A percentile compares a stretch with the other conserved stretches of the same genome.
phyloP scores from a whole-genome alignment of 2,888 invertebrate species.

The Lamellibrachia satsuma region DNA sequence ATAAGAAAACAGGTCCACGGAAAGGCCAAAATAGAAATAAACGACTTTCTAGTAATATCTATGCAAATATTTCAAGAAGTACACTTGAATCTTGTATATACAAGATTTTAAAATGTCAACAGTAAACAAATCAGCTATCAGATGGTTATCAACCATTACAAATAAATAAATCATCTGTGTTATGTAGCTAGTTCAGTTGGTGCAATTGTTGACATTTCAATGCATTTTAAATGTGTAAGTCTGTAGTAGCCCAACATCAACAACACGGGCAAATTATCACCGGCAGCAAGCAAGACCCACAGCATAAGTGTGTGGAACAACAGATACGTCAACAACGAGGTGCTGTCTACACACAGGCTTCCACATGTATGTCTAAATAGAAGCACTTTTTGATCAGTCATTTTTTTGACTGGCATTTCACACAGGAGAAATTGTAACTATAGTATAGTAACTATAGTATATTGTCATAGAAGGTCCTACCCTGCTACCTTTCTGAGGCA shows the following conservation, averaged over 20 bases:
- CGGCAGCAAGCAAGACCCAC: background rate
- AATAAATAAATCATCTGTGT: background rate
- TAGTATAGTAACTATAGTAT: background rate
- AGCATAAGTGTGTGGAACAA: background rate
- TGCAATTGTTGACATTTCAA: background rate
- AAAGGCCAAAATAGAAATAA: background rate
- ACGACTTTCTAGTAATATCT: background rate
- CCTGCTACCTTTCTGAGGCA: background rate
- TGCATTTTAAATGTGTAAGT: background rate
- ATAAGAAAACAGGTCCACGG: background rate
- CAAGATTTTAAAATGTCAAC: background rate
- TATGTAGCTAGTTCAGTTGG: background rate
- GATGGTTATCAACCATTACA: background rate
- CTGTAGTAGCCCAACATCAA: background rate
- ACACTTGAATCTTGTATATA: background rate
- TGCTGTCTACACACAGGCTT: too few species aligned
- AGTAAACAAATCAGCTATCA: background rate
- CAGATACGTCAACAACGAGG: background rate
- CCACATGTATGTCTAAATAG: background rate
- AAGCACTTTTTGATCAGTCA: background rate
- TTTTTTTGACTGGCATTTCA: background rate
- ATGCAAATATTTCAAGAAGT: background rate
- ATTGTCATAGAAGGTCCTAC: background rate
- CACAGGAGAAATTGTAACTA: background rate
- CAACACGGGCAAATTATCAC: background rate